Base-by-base conservation (phyloP, 2,888 invertebrate species). In the Athalia circularis region DNA sequence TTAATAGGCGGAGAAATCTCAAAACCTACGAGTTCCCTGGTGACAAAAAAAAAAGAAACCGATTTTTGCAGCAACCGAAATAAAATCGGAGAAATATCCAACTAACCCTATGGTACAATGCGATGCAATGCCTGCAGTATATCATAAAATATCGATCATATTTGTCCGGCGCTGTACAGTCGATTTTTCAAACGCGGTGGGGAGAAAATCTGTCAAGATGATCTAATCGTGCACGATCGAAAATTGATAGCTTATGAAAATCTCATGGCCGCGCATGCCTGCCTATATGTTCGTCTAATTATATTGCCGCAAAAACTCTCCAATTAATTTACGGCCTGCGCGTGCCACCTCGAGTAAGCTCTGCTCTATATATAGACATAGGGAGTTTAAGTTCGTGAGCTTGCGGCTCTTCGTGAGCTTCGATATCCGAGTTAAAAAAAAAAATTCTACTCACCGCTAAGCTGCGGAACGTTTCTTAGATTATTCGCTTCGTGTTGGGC, bases 241-340 rank as follows among this genome's bases (percentile, higher is more conserved):
- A 48, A 48, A 9, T 50, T 29, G 29, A 11, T 13, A 50, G 15
- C n/a, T 47, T 52, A 50, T 62, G 75, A 62, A 62, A 50, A 75
- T 64, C 3, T n/a, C 6, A 9, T 67, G 13, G 9, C 1, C 11
- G 45, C 45, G 8, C n/a, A 11, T 45, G n/a, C 54, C 5, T 7
- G n/a, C 7, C 11, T 6, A 54, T 54, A 52, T 54, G n/a, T n/a
- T n/a, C 54, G n/a, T 54, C 5, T 54, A 54, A 9, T 11, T 54
- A 54, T 5, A 48, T 64, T 65, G 78, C 72, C 79, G 83, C 82
- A 85, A 84, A 85, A 85, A 84, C 83, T 84, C 80, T 82, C 82
- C 82, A 86, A 87, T 87, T 86, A 87, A 88, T 87, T 87, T 88
- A 88, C 87, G 86, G 86, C 84, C 80, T 85, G 85, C 88, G 84